phyloP scores from a whole-genome alignment of 2,113 vertebrate genomes.

The Leucoraja erinaceus region DNA sequence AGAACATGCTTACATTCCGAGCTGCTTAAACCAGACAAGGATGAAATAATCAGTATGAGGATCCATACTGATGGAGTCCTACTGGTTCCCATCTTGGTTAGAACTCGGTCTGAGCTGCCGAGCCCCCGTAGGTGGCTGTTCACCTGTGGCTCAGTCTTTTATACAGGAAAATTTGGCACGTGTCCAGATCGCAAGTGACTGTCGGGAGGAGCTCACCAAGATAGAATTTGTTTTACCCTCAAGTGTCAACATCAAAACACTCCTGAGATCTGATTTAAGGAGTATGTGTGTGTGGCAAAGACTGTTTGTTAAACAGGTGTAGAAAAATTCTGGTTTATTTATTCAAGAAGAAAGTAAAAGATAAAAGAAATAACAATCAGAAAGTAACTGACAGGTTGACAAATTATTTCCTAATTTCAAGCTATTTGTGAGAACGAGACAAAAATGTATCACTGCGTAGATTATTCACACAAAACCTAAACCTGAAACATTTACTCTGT shows the following conservation, averaged over 20 bases:
- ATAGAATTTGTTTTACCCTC: not conserved
- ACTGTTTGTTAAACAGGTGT: slow-evolving; percentile 3
- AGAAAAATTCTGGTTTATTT: not conserved
- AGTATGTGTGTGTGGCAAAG: not conserved
- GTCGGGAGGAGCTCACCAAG: not conserved
- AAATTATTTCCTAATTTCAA: not conserved
- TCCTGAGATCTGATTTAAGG: not conserved
- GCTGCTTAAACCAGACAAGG: slow-evolving; percentile 47
- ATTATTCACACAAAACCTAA: not conserved
- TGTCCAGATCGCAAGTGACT: not conserved
- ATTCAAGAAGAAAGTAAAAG: not conserved
- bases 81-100: slow-evolving; percentile 52
- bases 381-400: not conserved
- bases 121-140: not conserved
- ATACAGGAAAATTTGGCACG: slow-evolving; percentile 17
- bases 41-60: slow-evolving; percentile 49
- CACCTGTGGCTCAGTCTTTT: slow-evolving; percentile 24
- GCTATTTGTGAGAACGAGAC: not conserved
- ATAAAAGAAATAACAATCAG: not conserved
- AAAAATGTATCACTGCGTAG: not conserved
- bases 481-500: not conserved
- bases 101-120: slow-evolving; percentile 44
- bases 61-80: slow-evolving; percentile 54
- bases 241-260: not conserved
- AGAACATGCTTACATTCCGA: slow-evolving; percentile 41